phyloP scores from a whole-genome alignment of 2,113 vertebrate species.

The Hippocampus zosterae region DNA sequence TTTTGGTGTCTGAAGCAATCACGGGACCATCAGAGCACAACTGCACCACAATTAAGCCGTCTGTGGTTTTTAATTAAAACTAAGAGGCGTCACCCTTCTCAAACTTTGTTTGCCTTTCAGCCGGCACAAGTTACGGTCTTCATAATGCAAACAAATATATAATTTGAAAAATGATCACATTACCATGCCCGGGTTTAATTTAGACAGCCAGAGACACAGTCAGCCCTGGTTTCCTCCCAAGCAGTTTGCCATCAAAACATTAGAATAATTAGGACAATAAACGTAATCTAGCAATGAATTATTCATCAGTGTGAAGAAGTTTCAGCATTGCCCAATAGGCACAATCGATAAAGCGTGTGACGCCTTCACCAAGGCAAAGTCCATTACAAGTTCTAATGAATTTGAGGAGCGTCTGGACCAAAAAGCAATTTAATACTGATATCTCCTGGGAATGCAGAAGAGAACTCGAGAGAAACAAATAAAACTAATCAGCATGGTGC shows the following conservation, averaged over 20 bases:
- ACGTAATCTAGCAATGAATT: constrained; percentile 69
- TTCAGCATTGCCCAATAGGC: constrained; percentile 66
- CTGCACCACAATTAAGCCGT: constrained; percentile 67
- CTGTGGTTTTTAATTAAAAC: constrained; percentile 74
- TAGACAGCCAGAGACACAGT: constrained; percentile 36
- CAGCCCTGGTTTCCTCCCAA: constrained; percentile 31
- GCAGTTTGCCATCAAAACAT: constrained; percentile 61
- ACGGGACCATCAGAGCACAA: constrained; percentile 64
- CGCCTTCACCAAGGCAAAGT: constrained; percentile 66
- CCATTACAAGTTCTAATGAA: constrained; percentile 73
- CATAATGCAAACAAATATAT: constrained; percentile 55
- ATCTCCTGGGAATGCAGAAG: constrained; percentile 62
- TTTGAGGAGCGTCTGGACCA: constrained; percentile 70
- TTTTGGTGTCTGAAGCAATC: constrained; percentile 60
- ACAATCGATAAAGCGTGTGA: constrained; percentile 69
- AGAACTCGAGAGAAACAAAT: constrained; percentile 58
- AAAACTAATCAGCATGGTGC: constrained; percentile 54
- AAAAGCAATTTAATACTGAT: constrained; percentile 78
- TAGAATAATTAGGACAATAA: constrained; percentile 71
- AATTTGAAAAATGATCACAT: constrained; percentile 59
- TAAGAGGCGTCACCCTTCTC: constrained; percentile 63
- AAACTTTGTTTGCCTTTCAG: constrained; percentile 70
- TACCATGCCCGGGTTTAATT: constrained; percentile 48
- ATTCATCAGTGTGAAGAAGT: constrained; percentile 66
- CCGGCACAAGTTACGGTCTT: constrained; percentile 62